Conservation (phyloP, 2,888 invertebrate species). For the Dichetophora obliterata region DNA sequence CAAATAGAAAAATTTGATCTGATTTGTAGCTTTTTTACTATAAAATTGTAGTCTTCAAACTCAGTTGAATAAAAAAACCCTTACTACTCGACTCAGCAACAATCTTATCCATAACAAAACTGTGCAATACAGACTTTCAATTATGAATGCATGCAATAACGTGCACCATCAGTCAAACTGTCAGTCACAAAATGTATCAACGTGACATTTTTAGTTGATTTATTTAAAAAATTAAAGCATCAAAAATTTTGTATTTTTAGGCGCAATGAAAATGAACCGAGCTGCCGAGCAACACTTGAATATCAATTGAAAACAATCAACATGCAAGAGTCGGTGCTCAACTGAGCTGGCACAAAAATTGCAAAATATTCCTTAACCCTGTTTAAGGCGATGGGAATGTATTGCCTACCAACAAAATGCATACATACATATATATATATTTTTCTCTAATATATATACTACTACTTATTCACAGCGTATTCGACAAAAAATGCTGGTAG, state of each 20-base stretch:
- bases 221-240: not conserved
- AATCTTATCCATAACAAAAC: too few relatives aligned
- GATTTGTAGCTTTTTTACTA: too few relatives aligned
- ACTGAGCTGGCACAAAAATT: not conserved
- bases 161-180: slow-evolving; percentile 10
- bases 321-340: not conserved
- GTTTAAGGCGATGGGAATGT: too few relatives aligned
- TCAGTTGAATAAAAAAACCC: too few relatives aligned
- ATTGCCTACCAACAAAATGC: too few relatives aligned
- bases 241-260: slow-evolving; percentile 1
- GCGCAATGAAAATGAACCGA: not conserved
- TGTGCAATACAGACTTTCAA: not conserved
- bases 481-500: too few relatives aligned
- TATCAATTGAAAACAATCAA: slow-evolving; percentile 23
- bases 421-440: too few relatives aligned
- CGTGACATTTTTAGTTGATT: slow-evolving; percentile 36
- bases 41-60: too few relatives aligned
- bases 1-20: too few relatives aligned
- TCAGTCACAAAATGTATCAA: not conserved
- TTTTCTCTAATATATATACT: too few relatives aligned
- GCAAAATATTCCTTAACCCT: not conserved
- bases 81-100: too few relatives aligned
- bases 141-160: slow-evolving; percentile 42
- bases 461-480: too few relatives aligned
- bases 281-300: slow-evolving; percentile 6